Percentiles rank a stretch among this genome's conserved stretches.
phyloP scores from a whole-genome alignment of 2,797 vertebrate genomes.

The Gambelia wislizenii region DNA sequence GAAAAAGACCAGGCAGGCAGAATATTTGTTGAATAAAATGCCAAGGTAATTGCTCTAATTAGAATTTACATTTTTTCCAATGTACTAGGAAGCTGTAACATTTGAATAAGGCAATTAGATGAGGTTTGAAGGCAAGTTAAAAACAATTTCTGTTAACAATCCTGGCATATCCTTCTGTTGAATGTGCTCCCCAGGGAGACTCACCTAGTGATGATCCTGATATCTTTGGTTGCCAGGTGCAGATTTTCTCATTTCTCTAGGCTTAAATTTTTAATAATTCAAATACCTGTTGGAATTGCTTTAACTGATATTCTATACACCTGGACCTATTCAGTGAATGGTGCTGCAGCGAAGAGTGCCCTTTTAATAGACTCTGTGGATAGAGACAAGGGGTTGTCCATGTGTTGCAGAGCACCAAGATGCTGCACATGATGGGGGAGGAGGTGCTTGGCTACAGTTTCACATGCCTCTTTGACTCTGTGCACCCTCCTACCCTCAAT shows the following conservation, averaged over 20 bases:
- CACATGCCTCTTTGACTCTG: too few species aligned
- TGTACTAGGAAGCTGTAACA: conserved; percentile 65
- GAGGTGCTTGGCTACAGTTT: too few species aligned
- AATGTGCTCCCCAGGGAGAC: neutral
- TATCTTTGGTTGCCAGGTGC: neutral
- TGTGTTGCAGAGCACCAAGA: too few species aligned
- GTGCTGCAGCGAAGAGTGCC: too few species aligned
- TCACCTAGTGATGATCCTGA: neutral
- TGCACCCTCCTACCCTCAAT: too few species aligned
- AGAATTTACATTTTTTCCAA: conserved; percentile 57
- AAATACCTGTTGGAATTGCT: neutral
- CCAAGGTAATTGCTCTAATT: conserved; percentile 60
- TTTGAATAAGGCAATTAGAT: conserved; percentile 79
- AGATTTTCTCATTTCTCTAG: neutral
- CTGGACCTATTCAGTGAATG: too few species aligned
- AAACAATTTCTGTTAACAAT: conserved; percentile 49
- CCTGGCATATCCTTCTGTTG: conserved; percentile 33
- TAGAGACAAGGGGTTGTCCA: too few species aligned
- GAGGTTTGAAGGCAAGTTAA: conserved; percentile 66
- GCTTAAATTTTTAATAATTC: neutral
- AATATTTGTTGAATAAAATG: conserved; percentile 46
- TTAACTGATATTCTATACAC: too few species aligned
- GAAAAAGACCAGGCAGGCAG: conserved; percentile 36
- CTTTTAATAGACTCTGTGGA: too few species aligned
- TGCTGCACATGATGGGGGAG: too few species aligned